Evolutionary conservation across 2,888 invertebrate genomes (phyloP), one percentile per base, ranked within the genome.

Genomic region (Nomada fabriciana): DNA sequence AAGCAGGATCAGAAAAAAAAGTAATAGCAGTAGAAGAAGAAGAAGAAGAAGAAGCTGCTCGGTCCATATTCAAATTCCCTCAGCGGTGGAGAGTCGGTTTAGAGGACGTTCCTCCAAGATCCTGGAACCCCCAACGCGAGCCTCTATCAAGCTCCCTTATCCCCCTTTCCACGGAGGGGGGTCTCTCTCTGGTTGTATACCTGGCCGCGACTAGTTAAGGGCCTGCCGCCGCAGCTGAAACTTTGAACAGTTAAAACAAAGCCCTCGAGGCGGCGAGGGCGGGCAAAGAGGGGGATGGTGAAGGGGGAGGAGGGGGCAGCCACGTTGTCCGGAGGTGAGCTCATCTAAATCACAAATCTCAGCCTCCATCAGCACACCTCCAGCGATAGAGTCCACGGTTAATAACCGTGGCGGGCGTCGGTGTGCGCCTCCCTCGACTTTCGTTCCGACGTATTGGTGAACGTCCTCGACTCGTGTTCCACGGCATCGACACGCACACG

Each of bases 291-390:
- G 29, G 18, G 50, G 43, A n/a, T 15, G 73, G 23, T 25, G 13
- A 29, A 36, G 42, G 61, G 52, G 42, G 36, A 50, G 63, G 29
- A 25, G 10, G 68, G 53, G 36, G 4, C 36, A 59, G 80, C 57
- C 57, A 42, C 74, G 52, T 77, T 75, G 71, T 80, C 80, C 84
- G 79, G 76, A 85, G 85, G 85, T 88, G 86, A 89, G 87, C 93
- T 93, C 93, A 94, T 94, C 93, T 93, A 93, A 93, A 93, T 93
- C 93, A 92, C 93, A 93, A 94, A 93, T 93, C 93, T 91, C 88
- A 86, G 86, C 82, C 89, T 89, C 88, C 89, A 92, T 91, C 92
- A 90, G 89, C 90, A 91, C 92, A 91, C 91, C 92, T 91, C 90
- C 89, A 89, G 89, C 90, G 88, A 90, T 90, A 88, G 88, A 88